Conservation (phyloP, 2,113 vertebrate genomes). For the Catharus minimus region DNA sequence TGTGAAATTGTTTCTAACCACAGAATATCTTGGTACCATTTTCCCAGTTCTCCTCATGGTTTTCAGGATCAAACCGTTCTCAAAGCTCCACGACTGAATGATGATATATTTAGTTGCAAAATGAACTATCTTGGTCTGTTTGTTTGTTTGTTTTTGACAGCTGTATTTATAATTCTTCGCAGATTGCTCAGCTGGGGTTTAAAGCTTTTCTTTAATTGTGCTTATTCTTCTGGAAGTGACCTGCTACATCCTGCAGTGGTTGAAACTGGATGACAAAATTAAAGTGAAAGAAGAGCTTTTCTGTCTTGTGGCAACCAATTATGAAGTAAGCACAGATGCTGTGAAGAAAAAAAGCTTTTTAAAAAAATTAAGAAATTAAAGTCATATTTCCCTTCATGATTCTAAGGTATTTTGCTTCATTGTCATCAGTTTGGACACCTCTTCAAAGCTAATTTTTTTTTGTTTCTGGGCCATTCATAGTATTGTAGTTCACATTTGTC, state of each 20-base stretch:
- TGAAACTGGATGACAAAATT: neutral
- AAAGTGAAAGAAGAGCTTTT: neutral
- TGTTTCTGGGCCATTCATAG: neutral
- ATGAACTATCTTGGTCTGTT: neutral
- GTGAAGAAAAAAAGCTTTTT: neutral
- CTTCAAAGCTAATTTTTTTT: neutral
- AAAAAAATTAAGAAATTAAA: neutral
- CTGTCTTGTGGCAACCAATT: neutral
- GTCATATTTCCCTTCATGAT: neutral
- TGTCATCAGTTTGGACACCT: neutral
- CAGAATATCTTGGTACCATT: neutral
- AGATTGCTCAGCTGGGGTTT: neutral
- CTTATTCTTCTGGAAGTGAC: neutral
- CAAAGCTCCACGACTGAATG: neutral
- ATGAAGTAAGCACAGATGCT: accelerated
- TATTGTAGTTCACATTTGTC: neutral
- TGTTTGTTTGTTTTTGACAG: neutral
- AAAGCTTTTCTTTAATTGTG: neutral
- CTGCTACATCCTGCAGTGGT: neutral
- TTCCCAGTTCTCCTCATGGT: neutral
- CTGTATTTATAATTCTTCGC: neutral
- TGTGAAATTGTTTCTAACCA: slow-evolving; percentile 1
- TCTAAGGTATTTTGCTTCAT: neutral
- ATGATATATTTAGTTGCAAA: neutral
- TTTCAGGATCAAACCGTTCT: neutral